These are phyloP conservation scores for Drosophila hamatofila DNA, from an alignment of 2,888 invertebrate species.

Conservation along the genomic window DNA sequence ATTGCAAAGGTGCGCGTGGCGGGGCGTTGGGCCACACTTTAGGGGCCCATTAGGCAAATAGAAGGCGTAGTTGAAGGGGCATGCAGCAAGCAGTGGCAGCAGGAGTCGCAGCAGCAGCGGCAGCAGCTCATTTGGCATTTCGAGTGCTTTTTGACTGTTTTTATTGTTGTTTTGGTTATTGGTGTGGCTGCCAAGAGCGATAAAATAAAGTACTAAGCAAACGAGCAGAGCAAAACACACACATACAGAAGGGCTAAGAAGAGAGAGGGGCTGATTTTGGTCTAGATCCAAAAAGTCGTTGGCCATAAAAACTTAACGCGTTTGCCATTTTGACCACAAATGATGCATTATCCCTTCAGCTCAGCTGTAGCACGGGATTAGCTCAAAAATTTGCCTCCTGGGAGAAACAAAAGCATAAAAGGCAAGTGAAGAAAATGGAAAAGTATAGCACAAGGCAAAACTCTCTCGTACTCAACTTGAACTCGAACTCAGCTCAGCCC, in stretches of 20 bases:
- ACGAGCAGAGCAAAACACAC: conserved; percentile 61
- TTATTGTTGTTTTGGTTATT: conserved; percentile 71
- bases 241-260: conserved; percentile 25
- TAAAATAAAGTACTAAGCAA: conserved; percentile 78
- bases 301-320: conserved; percentile 80
- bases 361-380: conserved; percentile 58
- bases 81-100: conserved; percentile 3
- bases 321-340: conserved; percentile 81
- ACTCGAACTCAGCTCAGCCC: not conserved
- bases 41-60: conserved; percentile 75
- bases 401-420: conserved; percentile 37
- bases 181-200: conserved; percentile 73
- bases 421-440: not conserved
- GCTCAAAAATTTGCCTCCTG: conserved; percentile 68
- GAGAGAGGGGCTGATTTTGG: conserved; percentile 56
- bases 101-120: not conserved
- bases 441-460: conserved; percentile 1
- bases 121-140: conserved; percentile 76
- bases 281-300: conserved; percentile 78
- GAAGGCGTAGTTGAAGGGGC: conserved; percentile 47
- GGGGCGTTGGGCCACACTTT: conserved; percentile 37
- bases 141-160: conserved; percentile 81
- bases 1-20: conserved; percentile 75
- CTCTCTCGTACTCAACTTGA: not conserved
- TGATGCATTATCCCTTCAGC: conserved; percentile 70